Evolutionary conservation across 1,140 invertebrate species (phyloP).

Genomic region (Bacillus rossius): DNA sequence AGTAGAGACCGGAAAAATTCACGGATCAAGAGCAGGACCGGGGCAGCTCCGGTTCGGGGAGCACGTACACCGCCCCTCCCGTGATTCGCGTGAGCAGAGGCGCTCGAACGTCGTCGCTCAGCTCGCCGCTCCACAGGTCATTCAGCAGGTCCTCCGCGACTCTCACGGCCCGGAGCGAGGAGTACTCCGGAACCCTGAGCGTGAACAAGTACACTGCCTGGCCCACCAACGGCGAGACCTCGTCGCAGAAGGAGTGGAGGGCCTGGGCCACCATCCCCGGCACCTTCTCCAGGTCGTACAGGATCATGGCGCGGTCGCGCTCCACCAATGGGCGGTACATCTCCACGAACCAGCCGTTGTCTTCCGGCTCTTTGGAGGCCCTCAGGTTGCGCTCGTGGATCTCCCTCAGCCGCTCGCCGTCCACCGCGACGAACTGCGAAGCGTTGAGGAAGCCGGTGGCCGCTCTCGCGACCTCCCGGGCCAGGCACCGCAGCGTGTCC

Average conservation of each 20-base stretch:
- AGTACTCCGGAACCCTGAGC: conserved; percentile 22
- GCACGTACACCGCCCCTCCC: not conserved
- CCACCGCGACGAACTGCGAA: not conserved
- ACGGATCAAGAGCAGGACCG: too few species aligned
- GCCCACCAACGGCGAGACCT: conserved; percentile 43
- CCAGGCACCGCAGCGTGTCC: conserved; percentile 1
- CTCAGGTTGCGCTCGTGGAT: not conserved
- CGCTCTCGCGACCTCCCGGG: not conserved
- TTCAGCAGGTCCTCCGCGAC: not conserved
- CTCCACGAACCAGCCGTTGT: conserved; percentile 41
- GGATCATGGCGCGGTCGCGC: conserved; percentile 36
- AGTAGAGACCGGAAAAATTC: too few species aligned
- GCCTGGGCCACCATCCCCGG: conserved; percentile 44
- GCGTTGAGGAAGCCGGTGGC: not conserved
- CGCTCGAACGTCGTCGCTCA: not conserved
- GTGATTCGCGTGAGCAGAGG: conserved; percentile 5
- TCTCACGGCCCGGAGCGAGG: not conserved
- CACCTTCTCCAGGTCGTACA: conserved; percentile 42
- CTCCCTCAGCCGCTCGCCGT: not conserved
- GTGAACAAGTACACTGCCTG: conserved; percentile 48
- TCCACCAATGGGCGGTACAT: conserved; percentile 32
- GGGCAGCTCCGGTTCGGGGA: not conserved
- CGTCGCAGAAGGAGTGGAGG: conserved; percentile 50
- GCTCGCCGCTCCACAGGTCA: not conserved
- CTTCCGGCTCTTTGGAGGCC: conserved; percentile 21